Percentiles rank a stretch among this genome's conserved stretches.
Conservation (phyloP, 2,888 invertebrate genomes). For the Lacanobia oleracea region DNA sequence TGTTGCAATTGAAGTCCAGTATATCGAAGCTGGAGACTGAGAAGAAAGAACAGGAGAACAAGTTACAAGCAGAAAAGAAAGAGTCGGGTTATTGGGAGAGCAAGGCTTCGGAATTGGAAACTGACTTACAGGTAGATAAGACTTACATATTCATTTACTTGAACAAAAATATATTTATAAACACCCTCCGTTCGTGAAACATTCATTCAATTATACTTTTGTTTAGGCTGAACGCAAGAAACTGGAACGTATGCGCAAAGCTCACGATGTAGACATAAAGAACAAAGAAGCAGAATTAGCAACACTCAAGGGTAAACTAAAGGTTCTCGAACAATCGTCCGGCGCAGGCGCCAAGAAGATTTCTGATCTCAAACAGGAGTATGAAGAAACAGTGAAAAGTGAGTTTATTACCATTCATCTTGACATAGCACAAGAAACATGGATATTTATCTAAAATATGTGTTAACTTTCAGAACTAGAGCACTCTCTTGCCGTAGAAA, state of each 20-base stretch:
- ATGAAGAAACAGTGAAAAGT: conserved; percentile 93
- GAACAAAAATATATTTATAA: no score
- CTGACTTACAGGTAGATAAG: conserved; percentile 88
- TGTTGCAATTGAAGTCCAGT: conserved; percentile 83
- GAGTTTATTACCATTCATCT: conserved; percentile 74
- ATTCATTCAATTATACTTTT: conserved; percentile 31
- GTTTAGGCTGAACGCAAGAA: conserved; percentile 92
- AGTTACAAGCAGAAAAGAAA: conserved; percentile 91
- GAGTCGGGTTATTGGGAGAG: conserved; percentile 92
- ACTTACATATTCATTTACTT: conserved; percentile 35
- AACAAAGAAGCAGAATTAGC: conserved; percentile 95
- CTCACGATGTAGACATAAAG: conserved; percentile 94
- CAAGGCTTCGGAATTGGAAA: conserved; percentile 91
- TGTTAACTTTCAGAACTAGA: conserved; percentile 91
- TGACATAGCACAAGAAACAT: not conserved
- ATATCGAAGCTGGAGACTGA: conserved; percentile 85
- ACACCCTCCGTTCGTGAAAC: no score
- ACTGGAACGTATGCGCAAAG: conserved; percentile 92
- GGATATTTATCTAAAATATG: conserved; percentile 36
- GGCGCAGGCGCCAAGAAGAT: conserved; percentile 92
- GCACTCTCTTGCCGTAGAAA: conserved; percentile 92
- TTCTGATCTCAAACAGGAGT: conserved; percentile 92
- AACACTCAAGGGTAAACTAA: conserved; percentile 93
- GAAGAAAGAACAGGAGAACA: conserved; percentile 92
- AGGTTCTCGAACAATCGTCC: conserved; percentile 91